Percentiles rank a stretch among this genome's conserved stretches.
These are phyloP conservation scores for Chironomus striatipennis DNA, from an alignment of 1,140 invertebrate species.

Conservation along the genomic window DNA sequence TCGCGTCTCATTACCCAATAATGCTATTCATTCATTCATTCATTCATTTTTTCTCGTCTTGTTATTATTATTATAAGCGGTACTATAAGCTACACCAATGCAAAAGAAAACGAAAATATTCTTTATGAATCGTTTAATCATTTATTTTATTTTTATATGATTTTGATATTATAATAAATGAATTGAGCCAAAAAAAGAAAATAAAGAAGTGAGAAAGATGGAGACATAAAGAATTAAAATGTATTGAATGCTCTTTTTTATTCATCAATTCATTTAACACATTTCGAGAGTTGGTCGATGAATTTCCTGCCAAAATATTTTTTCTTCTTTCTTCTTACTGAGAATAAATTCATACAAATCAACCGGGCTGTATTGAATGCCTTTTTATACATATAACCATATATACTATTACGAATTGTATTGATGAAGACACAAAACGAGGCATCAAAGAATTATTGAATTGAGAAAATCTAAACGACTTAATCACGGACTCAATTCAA, in stretches of 20 bases:
- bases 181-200: background rate
- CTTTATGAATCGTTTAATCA: background rate
- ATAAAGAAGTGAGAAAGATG: too few species aligned
- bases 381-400: too few species aligned
- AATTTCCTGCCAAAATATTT: too few species aligned
- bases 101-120: background rate
- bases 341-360: too few species aligned
- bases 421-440: too few species aligned
- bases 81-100: background rate
- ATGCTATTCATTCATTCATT: constrained; percentile 16
- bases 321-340: too few species aligned
- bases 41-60: background rate
- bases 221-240: too few species aligned
- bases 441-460: background rate
- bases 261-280: too few species aligned
- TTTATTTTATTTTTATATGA: background rate
- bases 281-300: too few species aligned
- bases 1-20: constrained; percentile 16
- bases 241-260: too few species aligned
- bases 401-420: too few species aligned
- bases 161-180: constrained; percentile 15
- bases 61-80: background rate
- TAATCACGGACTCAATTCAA: constrained; percentile 18
- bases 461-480: constrained; percentile 11
- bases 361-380: too few species aligned